phyloP scores from a whole-genome alignment of 1,140 invertebrate genomes.

The Zaprionus davidi region DNA sequence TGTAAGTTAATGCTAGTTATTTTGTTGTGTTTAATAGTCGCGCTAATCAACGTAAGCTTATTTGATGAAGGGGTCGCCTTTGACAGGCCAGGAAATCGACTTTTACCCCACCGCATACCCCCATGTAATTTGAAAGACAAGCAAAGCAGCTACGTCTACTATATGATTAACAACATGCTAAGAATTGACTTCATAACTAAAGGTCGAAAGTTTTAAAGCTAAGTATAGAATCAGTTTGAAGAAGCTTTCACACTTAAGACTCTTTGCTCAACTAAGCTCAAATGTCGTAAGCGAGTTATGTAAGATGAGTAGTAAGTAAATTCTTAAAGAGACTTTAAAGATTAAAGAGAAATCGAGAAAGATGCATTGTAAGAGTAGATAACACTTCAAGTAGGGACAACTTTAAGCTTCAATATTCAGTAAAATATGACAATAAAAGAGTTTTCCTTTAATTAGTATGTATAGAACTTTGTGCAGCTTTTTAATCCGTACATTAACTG shows the following conservation, averaged over 20 bases:
- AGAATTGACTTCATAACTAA: conserved; percentile 1
- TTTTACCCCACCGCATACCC: conserved; percentile 9
- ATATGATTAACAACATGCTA: conserved; percentile 42
- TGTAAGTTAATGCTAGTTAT: conserved; percentile 1
- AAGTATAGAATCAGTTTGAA: not conserved
- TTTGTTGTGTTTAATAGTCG: conserved; percentile 2
- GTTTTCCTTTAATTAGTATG: too few relatives aligned
- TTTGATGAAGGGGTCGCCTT: conserved; percentile 26
- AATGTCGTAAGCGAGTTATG: not conserved
- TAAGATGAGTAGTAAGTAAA: not conserved
- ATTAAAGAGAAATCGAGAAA: not conserved
- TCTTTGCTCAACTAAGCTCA: not conserved
- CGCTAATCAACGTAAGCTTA: conserved; percentile 9
- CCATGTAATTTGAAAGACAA: conserved; percentile 15
- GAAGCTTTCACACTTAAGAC: conserved; percentile 1
- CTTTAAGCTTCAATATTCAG: not conserved
- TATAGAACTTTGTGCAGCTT: not conserved
- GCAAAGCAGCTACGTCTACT: not conserved
- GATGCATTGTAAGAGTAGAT: not conserved
- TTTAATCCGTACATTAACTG: not conserved
- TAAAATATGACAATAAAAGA: not conserved
- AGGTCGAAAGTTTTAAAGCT: not conserved
- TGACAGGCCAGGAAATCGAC: conserved; percentile 30
- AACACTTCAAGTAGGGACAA: not conserved
- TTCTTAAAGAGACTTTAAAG: not conserved